Percentiles rank a stretch among this genome's conserved stretches.
Evolutionary conservation across 2,113 vertebrate genomes (phyloP).

Genomic region (Damaliscus lunatus): DNA sequence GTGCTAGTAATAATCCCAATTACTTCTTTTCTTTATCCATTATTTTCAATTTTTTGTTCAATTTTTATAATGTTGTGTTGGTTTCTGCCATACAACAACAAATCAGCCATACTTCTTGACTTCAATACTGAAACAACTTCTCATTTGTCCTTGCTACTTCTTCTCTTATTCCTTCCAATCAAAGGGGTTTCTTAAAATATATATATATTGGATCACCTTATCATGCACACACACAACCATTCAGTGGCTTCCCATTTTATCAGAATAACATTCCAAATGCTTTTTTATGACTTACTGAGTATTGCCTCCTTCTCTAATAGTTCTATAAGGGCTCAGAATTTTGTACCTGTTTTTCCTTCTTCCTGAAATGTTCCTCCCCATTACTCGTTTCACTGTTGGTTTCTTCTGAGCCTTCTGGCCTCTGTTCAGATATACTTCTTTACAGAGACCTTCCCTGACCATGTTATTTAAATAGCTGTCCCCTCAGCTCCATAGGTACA

Average conservation of each 20-base stretch:
- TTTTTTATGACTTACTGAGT: neutral
- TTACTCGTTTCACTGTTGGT: neutral
- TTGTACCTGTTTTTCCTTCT: neutral
- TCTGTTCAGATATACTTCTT: neutral
- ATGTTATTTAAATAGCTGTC: neutral
- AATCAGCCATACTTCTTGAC: neutral
- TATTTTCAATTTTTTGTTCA: neutral
- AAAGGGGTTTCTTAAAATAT: neutral
- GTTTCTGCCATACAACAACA: neutral
- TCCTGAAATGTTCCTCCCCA: neutral
- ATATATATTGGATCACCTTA: neutral
- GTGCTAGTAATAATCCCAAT: neutral
- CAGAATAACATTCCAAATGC: neutral
- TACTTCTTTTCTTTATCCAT: neutral
- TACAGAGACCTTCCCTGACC: neutral
- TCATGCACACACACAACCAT: neutral
- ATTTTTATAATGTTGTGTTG: neutral
- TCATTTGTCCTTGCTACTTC: neutral
- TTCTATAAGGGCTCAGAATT: neutral
- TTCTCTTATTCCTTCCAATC: neutral
- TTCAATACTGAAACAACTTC: neutral
- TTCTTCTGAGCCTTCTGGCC: neutral
- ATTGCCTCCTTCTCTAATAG: neutral
- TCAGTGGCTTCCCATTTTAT: neutral
- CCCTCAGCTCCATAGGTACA: neutral